phyloP scores from a whole-genome alignment of 30 jellyfish, hydroid and myxozoan genomes.

The Pseudorhiza aurosa region DNA sequence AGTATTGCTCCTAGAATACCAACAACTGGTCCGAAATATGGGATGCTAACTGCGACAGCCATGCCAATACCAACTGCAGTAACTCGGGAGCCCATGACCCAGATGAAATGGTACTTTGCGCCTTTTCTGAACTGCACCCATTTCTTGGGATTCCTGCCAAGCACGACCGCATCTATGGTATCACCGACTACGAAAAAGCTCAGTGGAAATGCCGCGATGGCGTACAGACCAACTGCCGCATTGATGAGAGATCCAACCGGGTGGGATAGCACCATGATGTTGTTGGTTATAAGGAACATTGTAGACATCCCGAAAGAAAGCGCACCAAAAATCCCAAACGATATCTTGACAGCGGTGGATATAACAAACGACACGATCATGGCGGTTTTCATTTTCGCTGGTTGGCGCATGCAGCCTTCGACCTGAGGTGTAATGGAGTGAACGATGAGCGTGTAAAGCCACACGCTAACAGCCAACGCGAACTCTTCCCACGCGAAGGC shows the following conservation, averaged over 20 bases:
- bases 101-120: constrained; percentile 43
- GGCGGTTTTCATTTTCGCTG: constrained; percentile 35
- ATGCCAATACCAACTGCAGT: constrained; percentile 48
- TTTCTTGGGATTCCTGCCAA: constrained; percentile 44
- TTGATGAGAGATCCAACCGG: constrained; percentile 40
- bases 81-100: constrained; percentile 70
- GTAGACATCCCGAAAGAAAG: constrained; percentile 72
- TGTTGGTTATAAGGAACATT: constrained; percentile 34
- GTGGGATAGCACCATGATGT: constrained; percentile 21
- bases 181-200: constrained; percentile 63
- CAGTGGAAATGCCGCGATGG: constrained; percentile 53
- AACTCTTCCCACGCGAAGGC: constrained; percentile 45
- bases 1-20: constrained; percentile 63
- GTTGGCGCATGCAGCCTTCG: constrained; percentile 77
- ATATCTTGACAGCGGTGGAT: constrained; percentile 43
- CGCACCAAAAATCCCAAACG: constrained; percentile 77
- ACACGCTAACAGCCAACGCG: constrained; percentile 63
- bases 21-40: constrained; percentile 74
- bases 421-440: constrained; percentile 74
- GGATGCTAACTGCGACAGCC: constrained; percentile 50
- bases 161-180: constrained; percentile 45
- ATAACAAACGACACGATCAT: constrained; percentile 34
- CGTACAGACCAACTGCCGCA: constrained; percentile 41
- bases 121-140: constrained; percentile 31
- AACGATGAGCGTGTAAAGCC: constrained; percentile 35